Evolutionary conservation across 1,140 invertebrate species (phyloP), one percentile per base, ranked within the genome.

Genomic region (Pectinophora gossypiella): DNA sequence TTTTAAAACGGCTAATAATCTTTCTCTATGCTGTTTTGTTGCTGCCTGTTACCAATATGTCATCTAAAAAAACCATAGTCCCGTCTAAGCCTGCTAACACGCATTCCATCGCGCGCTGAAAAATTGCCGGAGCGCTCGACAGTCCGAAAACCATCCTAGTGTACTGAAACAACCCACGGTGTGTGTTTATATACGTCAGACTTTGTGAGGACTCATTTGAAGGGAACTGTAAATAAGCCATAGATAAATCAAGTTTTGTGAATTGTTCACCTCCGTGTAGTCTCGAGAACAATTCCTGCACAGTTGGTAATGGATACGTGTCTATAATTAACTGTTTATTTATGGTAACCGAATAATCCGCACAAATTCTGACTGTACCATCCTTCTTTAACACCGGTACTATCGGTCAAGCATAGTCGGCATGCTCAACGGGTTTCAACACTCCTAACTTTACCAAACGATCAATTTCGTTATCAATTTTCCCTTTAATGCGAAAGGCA

Each of bases 31-130:
- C 56, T 44, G 54, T 7, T 10, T 32, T 45, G 35, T 54, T 57
- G 20, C n/a, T 38, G 0, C 62, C 70, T 3, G 66, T 71, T 23
- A 73, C 47, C 1, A 72, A 32, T 2, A 80, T 57, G 40, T 81
- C 68, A 38, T 76, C 72, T 3, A 81, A 21, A 54, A 65, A 71
- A 36, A 44, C 48, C 15, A 38, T 7, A 12, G 54, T 46, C 9
- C 64, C 56, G 10, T 53, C 19, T 15, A 51, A 6, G 0, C 64
- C 61, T 46, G 58, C 51, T 32, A 73, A 55, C 21, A 69, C 42
- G 48, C 59, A 62, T 52, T 70, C 64, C 12, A 74, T 45, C 4
- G 61, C 65, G 47, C 52, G 35, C 18, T 61, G 55, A 54, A 71
- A 71, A 19, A 64, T 56, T 9, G 42, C 42, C 1, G 42, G 68